These are phyloP conservation scores for Nicator chloris DNA, from an alignment of 2,113 vertebrate genomes.

Conservation along the genomic window DNA sequence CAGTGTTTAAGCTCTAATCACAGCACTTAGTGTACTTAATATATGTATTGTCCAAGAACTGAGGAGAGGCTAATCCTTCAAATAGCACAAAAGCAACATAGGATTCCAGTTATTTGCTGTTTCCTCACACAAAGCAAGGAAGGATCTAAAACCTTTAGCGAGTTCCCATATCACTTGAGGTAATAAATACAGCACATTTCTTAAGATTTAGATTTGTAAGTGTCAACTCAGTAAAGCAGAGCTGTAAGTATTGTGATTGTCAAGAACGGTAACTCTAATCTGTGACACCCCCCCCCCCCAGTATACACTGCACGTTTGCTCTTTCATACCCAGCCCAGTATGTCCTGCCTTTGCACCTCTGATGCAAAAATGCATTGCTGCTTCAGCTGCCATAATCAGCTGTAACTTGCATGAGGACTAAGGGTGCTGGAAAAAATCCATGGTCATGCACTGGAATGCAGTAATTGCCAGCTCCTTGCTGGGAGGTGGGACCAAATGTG, in stretches of 20 bases:
- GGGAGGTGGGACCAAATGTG: not conserved
- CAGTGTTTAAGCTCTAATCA: not conserved
- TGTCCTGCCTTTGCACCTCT: not conserved
- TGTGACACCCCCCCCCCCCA: not conserved
- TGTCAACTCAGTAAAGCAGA: not conserved
- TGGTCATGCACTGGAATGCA: not conserved
- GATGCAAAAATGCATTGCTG: not conserved
- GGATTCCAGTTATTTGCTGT: not conserved
- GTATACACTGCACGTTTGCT: not conserved
- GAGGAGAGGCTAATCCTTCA: not conserved
- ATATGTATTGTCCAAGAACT: not conserved
- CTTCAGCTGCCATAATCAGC: not conserved
- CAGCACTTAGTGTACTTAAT: not conserved
- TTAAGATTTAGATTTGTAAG: not conserved
- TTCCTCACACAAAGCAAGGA: not conserved
- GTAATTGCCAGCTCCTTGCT: constrained; percentile 5
- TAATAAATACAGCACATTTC: not conserved
- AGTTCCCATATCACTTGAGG: not conserved
- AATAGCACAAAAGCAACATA: not conserved
- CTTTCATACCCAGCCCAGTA: not conserved
- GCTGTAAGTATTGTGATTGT: not conserved
- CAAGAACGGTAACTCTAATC: not conserved
- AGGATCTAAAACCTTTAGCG: not conserved
- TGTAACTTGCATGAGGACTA: not conserved
- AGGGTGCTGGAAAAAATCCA: not conserved